Conservation (phyloP, 1,140 invertebrate genomes). For the Ooceraea biroi region DNA sequence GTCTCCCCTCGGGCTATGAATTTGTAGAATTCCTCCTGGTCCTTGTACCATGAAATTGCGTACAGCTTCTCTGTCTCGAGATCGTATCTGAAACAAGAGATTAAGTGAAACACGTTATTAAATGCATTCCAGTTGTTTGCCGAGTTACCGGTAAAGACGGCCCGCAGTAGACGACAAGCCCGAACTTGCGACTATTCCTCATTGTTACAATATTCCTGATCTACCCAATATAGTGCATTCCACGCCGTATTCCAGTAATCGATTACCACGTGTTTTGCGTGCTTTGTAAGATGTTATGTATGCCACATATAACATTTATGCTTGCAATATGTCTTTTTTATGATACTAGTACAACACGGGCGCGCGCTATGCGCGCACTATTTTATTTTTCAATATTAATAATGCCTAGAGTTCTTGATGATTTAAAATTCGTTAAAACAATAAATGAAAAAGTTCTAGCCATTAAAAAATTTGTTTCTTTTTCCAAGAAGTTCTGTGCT, state of each 20-base stretch:
- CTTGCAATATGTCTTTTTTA: neutral
- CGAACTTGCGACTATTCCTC: constrained; percentile 13
- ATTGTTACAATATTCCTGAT: constrained; percentile 26
- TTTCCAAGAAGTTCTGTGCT: no score
- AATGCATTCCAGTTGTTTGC: constrained; percentile 35
- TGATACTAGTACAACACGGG: no score
- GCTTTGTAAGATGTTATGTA: neutral
- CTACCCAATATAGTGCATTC: neutral
- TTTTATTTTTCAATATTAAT: no score
- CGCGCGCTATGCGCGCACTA: no score
- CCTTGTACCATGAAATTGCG: constrained; percentile 96
- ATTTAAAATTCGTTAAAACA: no score
- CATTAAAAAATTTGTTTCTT: no score
- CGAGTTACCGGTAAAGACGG: constrained; percentile 13
- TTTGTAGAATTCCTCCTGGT: constrained; percentile 95
- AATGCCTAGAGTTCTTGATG: no score
- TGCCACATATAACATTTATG: neutral
- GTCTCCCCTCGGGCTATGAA: constrained; percentile 89
- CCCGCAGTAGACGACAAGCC: neutral
- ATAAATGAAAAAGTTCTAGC: no score
- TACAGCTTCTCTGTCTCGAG: constrained; percentile 90
- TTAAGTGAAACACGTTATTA: constrained; percentile 48
- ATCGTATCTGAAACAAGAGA: constrained; percentile 82
- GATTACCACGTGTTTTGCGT: neutral
- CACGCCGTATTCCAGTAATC: neutral